A percentile compares a stretch with the other conserved stretches of the same genome.
phyloP scores from a whole-genome alignment of 2,797 vertebrate species.

The Gorsachius magnificus region DNA sequence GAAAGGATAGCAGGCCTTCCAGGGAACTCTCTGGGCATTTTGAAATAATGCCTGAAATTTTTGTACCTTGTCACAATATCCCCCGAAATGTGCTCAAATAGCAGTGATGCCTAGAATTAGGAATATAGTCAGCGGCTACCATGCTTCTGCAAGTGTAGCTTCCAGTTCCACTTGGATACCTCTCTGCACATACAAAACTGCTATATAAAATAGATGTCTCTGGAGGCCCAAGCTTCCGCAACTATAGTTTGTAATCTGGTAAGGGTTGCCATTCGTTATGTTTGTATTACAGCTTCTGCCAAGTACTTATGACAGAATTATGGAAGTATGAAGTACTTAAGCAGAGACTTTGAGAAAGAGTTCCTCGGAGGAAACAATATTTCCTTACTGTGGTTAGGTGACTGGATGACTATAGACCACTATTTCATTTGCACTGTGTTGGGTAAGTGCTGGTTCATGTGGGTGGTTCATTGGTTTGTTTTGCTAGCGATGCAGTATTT shows the following conservation, averaged over 20 bases:
- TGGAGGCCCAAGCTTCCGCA: not conserved
- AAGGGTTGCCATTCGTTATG: not conserved
- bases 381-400: conserved; percentile 32
- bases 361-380: not conserved
- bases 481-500: not conserved
- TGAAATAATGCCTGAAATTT: not conserved
- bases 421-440: not conserved
- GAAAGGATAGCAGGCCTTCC: not conserved
- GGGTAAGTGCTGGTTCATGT: not conserved
- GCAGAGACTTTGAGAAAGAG: not conserved
- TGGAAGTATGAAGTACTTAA: not conserved
- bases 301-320: not conserved
- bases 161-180: not conserved
- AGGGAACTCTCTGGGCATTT: not conserved
- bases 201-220: not conserved
- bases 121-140: not conserved
- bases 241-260: not conserved
- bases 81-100: not conserved
- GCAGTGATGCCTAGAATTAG: not conserved
- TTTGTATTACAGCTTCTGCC: conserved; percentile 28
- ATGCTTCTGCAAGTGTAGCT: not conserved
- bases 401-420: not conserved
- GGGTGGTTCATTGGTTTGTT: not conserved
- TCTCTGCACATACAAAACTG: not conserved
- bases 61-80: not conserved